Evolutionary conservation across 2,888 invertebrate genomes (phyloP), one percentile per base, ranked within the genome.

Genomic region (Nephrocerus scutellatus): DNA sequence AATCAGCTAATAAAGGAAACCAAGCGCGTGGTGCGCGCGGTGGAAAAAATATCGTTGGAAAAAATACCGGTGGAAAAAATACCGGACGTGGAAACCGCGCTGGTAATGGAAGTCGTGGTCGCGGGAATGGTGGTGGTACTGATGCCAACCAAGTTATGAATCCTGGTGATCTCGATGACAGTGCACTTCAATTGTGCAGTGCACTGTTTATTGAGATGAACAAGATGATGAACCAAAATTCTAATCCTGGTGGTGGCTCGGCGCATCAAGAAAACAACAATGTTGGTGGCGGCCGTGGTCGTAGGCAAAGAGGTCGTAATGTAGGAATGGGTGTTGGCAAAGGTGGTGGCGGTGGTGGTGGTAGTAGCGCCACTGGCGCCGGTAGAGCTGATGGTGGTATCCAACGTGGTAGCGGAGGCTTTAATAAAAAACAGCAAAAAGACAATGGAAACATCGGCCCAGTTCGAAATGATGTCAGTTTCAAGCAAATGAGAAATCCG

Each of bases 1-100:
- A 74, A 15, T 50, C 52, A 23, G 44, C 36, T n/a, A 41, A 29
- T 12, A 69, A 74, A 54, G 64, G 41, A 52, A 52, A 63, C 44
- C 61, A 67, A 41, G 72, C 69, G 25, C 16, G 29, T 7, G 29
- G 29, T 29, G 29, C n/a, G n/a, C n/a, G n/a, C n/a, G n/a, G n/a
- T 6, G 48, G 53, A 35, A 47, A 51, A 29, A 50, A 45, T 39
- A 43, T 47, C 12, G 42, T 40, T 5, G 53, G 26, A 16, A 32
- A 38, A n/a, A 30, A 30, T 18, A 53, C 55, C 12, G 51, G 44
- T 21, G 60, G 61, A 57, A 57, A 39, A 49, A 50, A 28, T 59
- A 60, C 20, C 54, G 62, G 21, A 48, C 22, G 22, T 9, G 5
- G 18, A 15, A 24, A 19, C 20, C 40, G 45, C 6, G 44, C 44